Base-by-base conservation (phyloP, 2,113 vertebrate species). In the Oncorhynchus gorbuscha region DNA sequence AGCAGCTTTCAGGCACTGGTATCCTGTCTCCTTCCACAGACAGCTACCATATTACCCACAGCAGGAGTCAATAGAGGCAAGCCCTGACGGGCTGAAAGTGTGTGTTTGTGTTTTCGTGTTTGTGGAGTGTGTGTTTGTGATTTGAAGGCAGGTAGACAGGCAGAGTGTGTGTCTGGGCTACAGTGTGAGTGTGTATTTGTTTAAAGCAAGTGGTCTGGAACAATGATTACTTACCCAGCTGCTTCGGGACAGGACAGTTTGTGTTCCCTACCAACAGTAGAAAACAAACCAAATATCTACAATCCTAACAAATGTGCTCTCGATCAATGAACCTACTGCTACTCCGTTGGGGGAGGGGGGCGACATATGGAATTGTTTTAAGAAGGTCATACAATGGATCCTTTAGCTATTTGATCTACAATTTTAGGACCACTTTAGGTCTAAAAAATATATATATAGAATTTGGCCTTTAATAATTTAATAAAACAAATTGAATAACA, bases 181-280 rank as follows among this genome's bases (percentile, higher is more conserved):
- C n/a, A 72, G 75, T 30, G 12, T 28, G 45, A 5, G 48, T 75
- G 74, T 76, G 51, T 65, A 72, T 79, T 68, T 76, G 77, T 82
- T 74, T 72, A 64, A 6, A 71, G 74, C 62, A 35, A 72, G 67
- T 76, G 66, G 76, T 69, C 16, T 83, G 69, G 55, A 81, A 77
- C 65, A 78, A 71, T 26, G 67, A 78, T 78, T 79, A 69, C 67
- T 77, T 30, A n/a, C 13, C 67, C 66, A 68, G 75, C 75, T 81
- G 71, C 75, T 4, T 3, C 3, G 3, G 49, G 80, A 72, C 55
- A 48, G n/a, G 67, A 78, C 74, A 79, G 73, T 74, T 62, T 4
- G 73, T 70, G 76, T 75, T 67, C 73, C 68, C 35, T 51, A 16
- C 49, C 49, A 51, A 16, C 49, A 51, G 49, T 51, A 51, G 48